phyloP scores from a whole-genome alignment of 2,888 invertebrate species.

The Dasypogon diadema region DNA sequence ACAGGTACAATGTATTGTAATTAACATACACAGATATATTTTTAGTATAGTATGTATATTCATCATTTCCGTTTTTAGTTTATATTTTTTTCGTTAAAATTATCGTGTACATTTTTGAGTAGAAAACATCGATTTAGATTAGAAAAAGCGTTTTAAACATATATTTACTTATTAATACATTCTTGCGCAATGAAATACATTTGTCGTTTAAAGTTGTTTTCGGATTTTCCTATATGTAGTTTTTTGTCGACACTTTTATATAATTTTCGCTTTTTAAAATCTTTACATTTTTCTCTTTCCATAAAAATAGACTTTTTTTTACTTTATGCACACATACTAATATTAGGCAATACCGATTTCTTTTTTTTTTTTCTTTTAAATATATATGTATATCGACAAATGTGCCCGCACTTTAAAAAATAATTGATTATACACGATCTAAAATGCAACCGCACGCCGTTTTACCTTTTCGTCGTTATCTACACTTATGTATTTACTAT shows the following conservation, averaged over 20 bases:
- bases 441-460: slow-evolving; percentile 28
- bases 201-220: slow-evolving; percentile 32
- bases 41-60: slow-evolving; percentile 11
- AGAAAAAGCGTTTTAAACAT: slow-evolving; percentile 31
- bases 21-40: slow-evolving; percentile 52
- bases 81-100: slow-evolving; percentile 29
- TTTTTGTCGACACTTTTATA: background rate
- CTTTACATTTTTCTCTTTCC: background rate
- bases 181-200: slow-evolving; percentile 10
- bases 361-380: background rate
- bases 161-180: slow-evolving; percentile 1
- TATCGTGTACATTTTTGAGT: slow-evolving; percentile 33
- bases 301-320: slow-evolving; percentile 28
- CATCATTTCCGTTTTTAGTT: slow-evolving; percentile 32
- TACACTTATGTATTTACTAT: background rate
- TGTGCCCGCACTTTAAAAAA: slow-evolving; percentile 30
- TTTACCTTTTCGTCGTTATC: background rate
- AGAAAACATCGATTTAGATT: slow-evolving; percentile 53
- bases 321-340: background rate
- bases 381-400: background rate
- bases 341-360: slow-evolving; percentile 33
- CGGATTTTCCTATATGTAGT: slow-evolving; percentile 1
- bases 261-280: slow-evolving; percentile 8
- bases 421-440: slow-evolving; percentile 22
- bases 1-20: slow-evolving; percentile 56